These are phyloP conservation scores for Pyrrhia umbra DNA, from an alignment of 2,888 invertebrate species.

Conservation along the genomic window DNA sequence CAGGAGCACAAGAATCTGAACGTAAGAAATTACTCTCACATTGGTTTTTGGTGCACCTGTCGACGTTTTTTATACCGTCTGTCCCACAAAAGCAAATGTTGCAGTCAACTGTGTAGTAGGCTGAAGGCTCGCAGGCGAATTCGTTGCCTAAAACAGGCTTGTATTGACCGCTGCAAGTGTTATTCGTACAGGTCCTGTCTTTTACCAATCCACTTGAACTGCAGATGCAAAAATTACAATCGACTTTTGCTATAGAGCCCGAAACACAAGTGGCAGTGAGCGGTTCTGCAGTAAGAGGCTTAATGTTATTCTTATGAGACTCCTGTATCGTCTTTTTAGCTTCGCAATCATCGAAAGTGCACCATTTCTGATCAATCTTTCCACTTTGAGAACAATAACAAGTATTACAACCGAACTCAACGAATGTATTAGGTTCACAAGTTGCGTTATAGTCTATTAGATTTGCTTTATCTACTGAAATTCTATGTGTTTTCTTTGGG, in stretches of 20 bases:
- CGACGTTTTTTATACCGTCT: slow-evolving; percentile 82
- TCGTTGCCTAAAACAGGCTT: slow-evolving; percentile 54
- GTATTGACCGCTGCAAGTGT: slow-evolving; percentile 67
- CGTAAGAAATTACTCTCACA: slow-evolving; percentile 81
- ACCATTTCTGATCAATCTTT: slow-evolving; percentile 83
- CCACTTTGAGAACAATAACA: slow-evolving; percentile 84
- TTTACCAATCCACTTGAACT: slow-evolving; percentile 73
- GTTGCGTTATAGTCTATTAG: slow-evolving; percentile 67
- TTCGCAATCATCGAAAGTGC: slow-evolving; percentile 83
- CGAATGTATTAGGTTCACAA: slow-evolving; percentile 81
- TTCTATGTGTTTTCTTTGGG: slow-evolving; percentile 43
- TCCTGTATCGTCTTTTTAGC: slow-evolving; percentile 72
- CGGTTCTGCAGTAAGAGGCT: slow-evolving; percentile 38
- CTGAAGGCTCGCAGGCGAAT: slow-evolving; percentile 79
- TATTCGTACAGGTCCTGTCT: slow-evolving; percentile 79
- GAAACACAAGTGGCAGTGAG: slow-evolving; percentile 70
- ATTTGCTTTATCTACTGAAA: slow-evolving; percentile 35
- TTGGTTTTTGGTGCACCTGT: slow-evolving; percentile 82
- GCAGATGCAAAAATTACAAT: slow-evolving; percentile 87
- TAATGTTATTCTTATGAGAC: slow-evolving; percentile 60
- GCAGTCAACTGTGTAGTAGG: slow-evolving; percentile 84
- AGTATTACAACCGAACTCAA: slow-evolving; percentile 83
- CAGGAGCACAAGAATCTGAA: slow-evolving; percentile 75
- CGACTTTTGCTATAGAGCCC: slow-evolving; percentile 76
- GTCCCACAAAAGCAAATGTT: slow-evolving; percentile 82